Conservation (phyloP, 2,113 vertebrate species). For the Thalassoma bifasciatum region DNA sequence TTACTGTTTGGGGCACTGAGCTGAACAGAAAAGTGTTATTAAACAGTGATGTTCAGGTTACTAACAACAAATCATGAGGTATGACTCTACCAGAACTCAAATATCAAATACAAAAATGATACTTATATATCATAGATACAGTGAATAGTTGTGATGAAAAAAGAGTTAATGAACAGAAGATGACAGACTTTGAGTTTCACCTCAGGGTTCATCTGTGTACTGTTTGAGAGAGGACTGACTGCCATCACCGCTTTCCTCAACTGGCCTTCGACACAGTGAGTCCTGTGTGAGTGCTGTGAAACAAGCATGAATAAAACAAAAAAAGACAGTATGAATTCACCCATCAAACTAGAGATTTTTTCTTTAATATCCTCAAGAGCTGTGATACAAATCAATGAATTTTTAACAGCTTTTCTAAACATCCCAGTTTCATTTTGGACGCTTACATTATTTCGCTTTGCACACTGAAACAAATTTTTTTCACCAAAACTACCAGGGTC, state of each 20-base stretch:
- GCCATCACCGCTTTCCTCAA: constrained; percentile 80
- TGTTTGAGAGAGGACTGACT: constrained; percentile 57
- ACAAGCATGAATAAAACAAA: background rate
- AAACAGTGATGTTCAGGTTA: constrained; percentile 10
- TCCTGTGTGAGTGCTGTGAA: constrained; percentile 60
- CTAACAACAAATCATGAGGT: constrained; percentile 1
- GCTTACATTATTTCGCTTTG: too few relatives aligned
- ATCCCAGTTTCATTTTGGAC: too few relatives aligned
- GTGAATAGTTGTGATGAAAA: constrained; percentile 13
- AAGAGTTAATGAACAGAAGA: background rate
- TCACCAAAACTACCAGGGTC: too few relatives aligned
- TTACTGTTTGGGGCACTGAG: background rate
- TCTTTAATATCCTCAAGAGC: too few relatives aligned
- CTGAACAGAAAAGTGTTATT: background rate
- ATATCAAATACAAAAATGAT: constrained; percentile 48
- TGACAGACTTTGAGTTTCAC: background rate
- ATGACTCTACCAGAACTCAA: too few relatives aligned
- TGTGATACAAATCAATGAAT: too few relatives aligned
- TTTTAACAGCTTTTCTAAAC: too few relatives aligned
- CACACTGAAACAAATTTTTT: too few relatives aligned
- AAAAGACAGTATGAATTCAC: background rate
- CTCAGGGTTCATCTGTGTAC: constrained; percentile 49
- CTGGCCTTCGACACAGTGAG: constrained; percentile 68
- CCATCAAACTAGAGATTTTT: too few relatives aligned
- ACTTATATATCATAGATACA: constrained; percentile 28